phyloP scores from a whole-genome alignment of 2,797 vertebrate species.

The Miichthys miiuy region DNA sequence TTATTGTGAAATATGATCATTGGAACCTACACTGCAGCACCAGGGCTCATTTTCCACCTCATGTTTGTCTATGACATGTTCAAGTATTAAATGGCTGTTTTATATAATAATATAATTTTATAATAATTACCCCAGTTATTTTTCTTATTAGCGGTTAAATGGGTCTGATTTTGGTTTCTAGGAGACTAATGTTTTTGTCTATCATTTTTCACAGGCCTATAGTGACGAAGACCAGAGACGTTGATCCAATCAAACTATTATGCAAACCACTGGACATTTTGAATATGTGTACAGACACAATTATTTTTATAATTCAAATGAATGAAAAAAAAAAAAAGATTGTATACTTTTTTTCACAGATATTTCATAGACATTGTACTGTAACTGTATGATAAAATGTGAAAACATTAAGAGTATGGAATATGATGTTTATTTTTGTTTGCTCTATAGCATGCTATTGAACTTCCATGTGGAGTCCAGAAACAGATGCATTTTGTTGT shows the following conservation, averaged over 20 bases:
- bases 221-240: slow-evolving; percentile 76
- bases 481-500: slow-evolving; percentile 74
- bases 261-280: slow-evolving; percentile 88
- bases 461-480: slow-evolving; percentile 63
- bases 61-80: slow-evolving; percentile 80
- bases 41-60: slow-evolving; percentile 80
- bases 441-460: slow-evolving; percentile 83
- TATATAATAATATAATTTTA: slow-evolving; percentile 29
- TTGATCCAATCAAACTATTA: slow-evolving; percentile 84
- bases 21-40: slow-evolving; percentile 59
- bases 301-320: slow-evolving; percentile 86
- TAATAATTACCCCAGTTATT: slow-evolving; percentile 76
- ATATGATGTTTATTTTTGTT: slow-evolving; percentile 78
- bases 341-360: slow-evolving; percentile 88
- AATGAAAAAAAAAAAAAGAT: slow-evolving; percentile 73
- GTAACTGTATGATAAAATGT: slow-evolving; percentile 75
- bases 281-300: slow-evolving; percentile 81
- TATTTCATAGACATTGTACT: slow-evolving; percentile 84
- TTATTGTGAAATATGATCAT: slow-evolving; percentile 69
- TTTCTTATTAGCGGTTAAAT: slow-evolving; percentile 81
- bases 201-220: slow-evolving; percentile 84
- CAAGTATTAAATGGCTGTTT: slow-evolving; percentile 79
- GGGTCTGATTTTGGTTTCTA: slow-evolving; percentile 77
- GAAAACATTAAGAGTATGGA: slow-evolving; percentile 77
- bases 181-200: slow-evolving; percentile 81